These are phyloP conservation scores for Rhagonycha fulva DNA, from an alignment of 2,888 invertebrate species.

Conservation along the genomic window DNA sequence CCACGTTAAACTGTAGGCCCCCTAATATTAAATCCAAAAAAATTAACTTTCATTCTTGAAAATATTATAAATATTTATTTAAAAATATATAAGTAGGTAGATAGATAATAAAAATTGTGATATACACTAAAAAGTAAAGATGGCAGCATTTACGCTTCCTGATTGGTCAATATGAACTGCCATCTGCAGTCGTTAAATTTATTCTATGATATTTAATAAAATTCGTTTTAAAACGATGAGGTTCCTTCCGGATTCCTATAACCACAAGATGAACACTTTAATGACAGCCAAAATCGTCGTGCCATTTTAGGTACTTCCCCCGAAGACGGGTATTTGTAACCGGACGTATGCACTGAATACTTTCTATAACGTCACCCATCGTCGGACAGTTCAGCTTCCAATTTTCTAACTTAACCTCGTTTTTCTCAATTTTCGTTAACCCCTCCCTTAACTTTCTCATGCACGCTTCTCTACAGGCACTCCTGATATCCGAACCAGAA, in stretches of 20 bases:
- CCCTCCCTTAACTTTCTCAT: slow-evolving; percentile 75
- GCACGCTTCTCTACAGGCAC: slow-evolving; percentile 86
- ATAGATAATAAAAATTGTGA: too few species aligned
- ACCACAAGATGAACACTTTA: slow-evolving; percentile 37
- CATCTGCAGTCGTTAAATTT: too few species aligned
- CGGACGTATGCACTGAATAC: slow-evolving; percentile 63
- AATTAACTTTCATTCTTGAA: too few species aligned
- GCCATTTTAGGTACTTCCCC: slow-evolving; percentile 67
- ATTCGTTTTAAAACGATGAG: neutral
- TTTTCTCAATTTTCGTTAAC: slow-evolving; percentile 25
- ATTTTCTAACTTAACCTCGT: slow-evolving; percentile 27
- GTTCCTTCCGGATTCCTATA: neutral
- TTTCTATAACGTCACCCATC: slow-evolving; percentile 57
- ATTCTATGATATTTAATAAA: neutral
- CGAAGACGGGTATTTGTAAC: slow-evolving; percentile 60
- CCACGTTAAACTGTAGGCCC: too few species aligned
- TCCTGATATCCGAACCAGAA: slow-evolving; percentile 86
- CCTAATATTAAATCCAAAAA: too few species aligned
- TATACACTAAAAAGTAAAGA: too few species aligned
- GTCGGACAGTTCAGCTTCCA: slow-evolving; percentile 36
- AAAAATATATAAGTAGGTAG: too few species aligned
- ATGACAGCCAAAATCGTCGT: slow-evolving; percentile 63
- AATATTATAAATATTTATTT: too few species aligned
- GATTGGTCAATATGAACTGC: too few species aligned
- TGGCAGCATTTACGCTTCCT: too few species aligned